Evolutionary conservation across 2,888 invertebrate species (phyloP), one percentile per base, ranked within the genome.

Genomic region (Apotomis betuletana): DNA sequence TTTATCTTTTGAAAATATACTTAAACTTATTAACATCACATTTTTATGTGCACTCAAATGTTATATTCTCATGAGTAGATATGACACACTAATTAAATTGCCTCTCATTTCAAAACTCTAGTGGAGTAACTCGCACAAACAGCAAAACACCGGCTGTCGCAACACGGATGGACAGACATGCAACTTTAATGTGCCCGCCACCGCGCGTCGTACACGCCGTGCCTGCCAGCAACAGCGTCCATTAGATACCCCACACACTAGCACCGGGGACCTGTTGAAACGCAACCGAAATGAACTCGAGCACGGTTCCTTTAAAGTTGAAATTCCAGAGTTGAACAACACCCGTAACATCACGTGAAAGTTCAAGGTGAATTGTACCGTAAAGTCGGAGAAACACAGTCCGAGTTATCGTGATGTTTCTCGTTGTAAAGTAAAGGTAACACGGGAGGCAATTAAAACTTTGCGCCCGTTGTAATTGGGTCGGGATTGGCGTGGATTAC

Each of bases 381-480:
- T 60, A 44, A 52, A 5, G 0, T n/a, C 27, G 8, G 9, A 49
- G 52, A 0, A 0, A 12, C n/a, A 44, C 15, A 36, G 60, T 59
- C 27, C 41, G 27, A 44, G 41, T 68, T 68, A 3, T 10, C 10
- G 59, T 60, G 41, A 8, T 9, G n/a, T 8, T 5, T 15, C 1
- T 6, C 12, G 44, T 61, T 69, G 59, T 13, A 58, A 13, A 54
- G 58, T 59, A 4, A 41, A 9, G 27, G 54, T 13, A 57, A 63
- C 61, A 55, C 15, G 62, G 10, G 44, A 15, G 49, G 55, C 49
- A 69, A 62, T 62, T 69, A 69, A 57, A 62, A 69, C 69, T 69
- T 69, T 69, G 49, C 12, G 62, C 46, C 6, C 12, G 0, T 38
- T 36, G 69, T 57, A 62, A 62, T 69, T 69, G 62, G 69, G 62